Percentiles rank a stretch among this genome's conserved stretches.
phyloP scores from a whole-genome alignment of 2,113 vertebrate genomes.

The Neoarius graeffei region DNA sequence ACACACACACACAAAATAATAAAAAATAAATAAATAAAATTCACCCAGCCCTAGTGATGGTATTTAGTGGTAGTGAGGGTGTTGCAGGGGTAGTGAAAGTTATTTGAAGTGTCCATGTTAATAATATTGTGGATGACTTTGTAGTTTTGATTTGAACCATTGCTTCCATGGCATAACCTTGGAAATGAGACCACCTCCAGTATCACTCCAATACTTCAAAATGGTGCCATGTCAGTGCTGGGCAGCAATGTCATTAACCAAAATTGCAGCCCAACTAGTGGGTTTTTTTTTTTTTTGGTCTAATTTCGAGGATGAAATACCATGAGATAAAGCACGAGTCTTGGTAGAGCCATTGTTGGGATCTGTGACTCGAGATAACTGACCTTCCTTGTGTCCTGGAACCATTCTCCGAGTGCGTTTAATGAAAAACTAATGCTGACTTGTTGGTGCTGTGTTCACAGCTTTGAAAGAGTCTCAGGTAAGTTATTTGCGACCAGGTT shows the following conservation, averaged over 20 bases:
- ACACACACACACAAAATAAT: no score
- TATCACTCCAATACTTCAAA: background rate
- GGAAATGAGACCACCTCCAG: background rate
- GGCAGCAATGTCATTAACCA: background rate
- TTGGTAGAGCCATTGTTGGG: background rate
- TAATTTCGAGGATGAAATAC: background rate
- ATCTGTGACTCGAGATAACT: background rate
- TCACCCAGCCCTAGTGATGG: background rate
- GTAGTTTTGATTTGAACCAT: background rate
- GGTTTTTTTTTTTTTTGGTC: no score
- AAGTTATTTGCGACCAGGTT: constrained; percentile 4
- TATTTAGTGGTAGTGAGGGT: no score
- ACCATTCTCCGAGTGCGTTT: background rate
- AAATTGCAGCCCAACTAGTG: background rate
- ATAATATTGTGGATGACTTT: background rate
- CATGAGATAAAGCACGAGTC: background rate
- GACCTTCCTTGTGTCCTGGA: background rate
- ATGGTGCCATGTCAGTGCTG: background rate
- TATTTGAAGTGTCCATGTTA: background rate
- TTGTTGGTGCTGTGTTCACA: background rate
- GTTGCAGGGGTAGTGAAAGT: background rate
- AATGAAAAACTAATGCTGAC: background rate
- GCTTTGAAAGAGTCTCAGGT: background rate
- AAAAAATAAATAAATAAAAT: no score
- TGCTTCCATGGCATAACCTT: background rate